A percentile compares a stretch with the other conserved stretches of the same genome.
Conservation (phyloP, 1,140 invertebrate genomes). For the Lithobius niger region DNA sequence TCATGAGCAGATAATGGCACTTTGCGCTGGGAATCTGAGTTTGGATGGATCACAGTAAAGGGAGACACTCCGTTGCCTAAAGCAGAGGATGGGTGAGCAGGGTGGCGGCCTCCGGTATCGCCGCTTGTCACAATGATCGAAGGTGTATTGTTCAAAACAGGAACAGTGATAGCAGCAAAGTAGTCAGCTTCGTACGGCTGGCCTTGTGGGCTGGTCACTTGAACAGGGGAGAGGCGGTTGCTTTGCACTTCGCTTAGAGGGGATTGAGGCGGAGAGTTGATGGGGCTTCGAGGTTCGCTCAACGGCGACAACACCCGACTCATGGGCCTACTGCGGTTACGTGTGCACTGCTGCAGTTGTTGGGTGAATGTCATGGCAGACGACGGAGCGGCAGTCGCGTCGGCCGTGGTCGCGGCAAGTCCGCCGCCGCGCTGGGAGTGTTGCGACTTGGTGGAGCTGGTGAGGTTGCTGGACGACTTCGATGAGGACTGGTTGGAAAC, state of each 20-base stretch:
- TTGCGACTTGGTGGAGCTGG: constrained; percentile 44
- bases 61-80: not conserved
- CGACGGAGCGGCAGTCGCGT: constrained; percentile 17
- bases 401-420: constrained; percentile 24
- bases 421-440: constrained; percentile 30
- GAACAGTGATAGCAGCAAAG: constrained; percentile 16
- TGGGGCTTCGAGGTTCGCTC: constrained; percentile 59
- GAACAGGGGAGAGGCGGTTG: constrained; percentile 14
- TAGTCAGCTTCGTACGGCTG: constrained; percentile 13
- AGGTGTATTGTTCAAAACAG: constrained; percentile 14
- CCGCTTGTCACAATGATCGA: constrained; percentile 6
- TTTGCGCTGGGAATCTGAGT: constrained; percentile 12
- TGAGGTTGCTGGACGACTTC: constrained; percentile 55
- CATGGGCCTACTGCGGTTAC: constrained; percentile 29
- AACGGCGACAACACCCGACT: constrained; percentile 48
- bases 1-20: not conserved
- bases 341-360: constrained; percentile 49
- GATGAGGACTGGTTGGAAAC: constrained; percentile 57
- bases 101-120: constrained; percentile 9
- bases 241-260: constrained; percentile 50
- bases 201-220: constrained; percentile 12
- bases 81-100: constrained; percentile 15
- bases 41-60: constrained; percentile 10
- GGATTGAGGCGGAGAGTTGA: constrained; percentile 68
- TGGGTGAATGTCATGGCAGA: constrained; percentile 49